Evolutionary conservation across 2,888 invertebrate genomes (phyloP).

Genomic region (Pyrgus malvae): DNA sequence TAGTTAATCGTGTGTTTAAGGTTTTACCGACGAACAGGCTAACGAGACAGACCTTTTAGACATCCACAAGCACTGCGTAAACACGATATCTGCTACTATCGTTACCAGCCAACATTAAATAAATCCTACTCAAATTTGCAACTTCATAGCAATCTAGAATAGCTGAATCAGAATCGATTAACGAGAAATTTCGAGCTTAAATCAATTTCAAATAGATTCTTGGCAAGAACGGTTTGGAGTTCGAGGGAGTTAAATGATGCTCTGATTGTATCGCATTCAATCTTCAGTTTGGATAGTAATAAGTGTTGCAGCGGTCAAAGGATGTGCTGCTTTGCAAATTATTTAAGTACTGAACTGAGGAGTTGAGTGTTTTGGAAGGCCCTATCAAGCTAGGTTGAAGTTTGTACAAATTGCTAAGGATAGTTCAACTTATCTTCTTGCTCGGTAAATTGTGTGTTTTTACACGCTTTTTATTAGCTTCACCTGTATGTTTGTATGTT

Average conservation of each 20-base stretch:
- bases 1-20: no score
- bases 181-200: constrained; percentile 57
- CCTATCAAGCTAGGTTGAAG: no score
- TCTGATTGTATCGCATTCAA: constrained; percentile 51
- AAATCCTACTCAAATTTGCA: constrained; percentile 47
- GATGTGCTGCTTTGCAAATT: constrained; percentile 11
- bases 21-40: neutral
- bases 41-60: constrained; percentile 26
- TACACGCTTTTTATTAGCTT: no score
- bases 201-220: constrained; percentile 49
- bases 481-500: no score
- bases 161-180: constrained; percentile 66
- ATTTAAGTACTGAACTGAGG: neutral
- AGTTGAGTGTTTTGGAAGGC: neutral
- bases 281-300: constrained; percentile 29
- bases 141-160: constrained; percentile 54
- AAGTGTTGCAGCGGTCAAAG: constrained; percentile 12
- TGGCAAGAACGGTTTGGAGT: constrained; percentile 42
- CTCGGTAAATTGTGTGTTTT: no score
- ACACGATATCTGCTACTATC: constrained; percentile 35
- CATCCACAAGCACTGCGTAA: constrained; percentile 32
- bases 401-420: no score
- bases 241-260: constrained; percentile 46
- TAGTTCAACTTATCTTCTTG: no score
- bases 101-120: constrained; percentile 41